Conservation (phyloP, 1,140 invertebrate species). For the Heliconius melpomene region DNA sequence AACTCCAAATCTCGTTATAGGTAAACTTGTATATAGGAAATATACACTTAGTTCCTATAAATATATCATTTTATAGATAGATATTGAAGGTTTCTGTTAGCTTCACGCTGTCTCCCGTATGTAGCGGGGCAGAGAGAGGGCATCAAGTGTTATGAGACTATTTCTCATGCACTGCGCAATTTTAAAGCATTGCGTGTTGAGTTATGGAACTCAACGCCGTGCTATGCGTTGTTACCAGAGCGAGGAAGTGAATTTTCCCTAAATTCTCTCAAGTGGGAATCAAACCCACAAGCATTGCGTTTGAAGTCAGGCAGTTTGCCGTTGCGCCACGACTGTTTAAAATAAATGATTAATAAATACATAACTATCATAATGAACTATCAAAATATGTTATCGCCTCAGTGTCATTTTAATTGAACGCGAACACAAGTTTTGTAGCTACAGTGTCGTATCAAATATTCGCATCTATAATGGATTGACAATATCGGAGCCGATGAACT, state of each 20-base stretch:
- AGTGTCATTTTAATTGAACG: neutral
- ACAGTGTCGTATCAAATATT: neutral
- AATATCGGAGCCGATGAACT: neutral
- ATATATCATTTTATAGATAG: too few species aligned
- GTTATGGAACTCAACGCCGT: too few species aligned
- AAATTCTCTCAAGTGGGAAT: neutral
- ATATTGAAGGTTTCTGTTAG: too few species aligned
- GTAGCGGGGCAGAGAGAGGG: too few species aligned
- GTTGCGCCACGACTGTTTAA: neutral
- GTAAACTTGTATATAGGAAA: neutral
- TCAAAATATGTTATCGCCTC: neutral
- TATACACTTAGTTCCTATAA: neutral
- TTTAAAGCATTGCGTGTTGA: too few species aligned
- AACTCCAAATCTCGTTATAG: neutral
- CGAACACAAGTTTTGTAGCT: neutral
- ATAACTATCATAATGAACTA: neutral
- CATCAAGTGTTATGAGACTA: too few species aligned
- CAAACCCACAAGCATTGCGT: neutral
- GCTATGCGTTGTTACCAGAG: too few species aligned
- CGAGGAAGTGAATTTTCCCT: neutral
- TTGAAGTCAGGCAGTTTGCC: neutral
- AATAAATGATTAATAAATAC: neutral
- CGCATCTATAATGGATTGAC: slow-evolving; percentile 8
- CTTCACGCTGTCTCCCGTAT: too few species aligned
- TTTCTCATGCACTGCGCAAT: too few species aligned